Percentiles rank a stretch among this genome's conserved stretches.
phyloP scores from a whole-genome alignment of 2,113 vertebrate genomes.

The Scortum barcoo region DNA sequence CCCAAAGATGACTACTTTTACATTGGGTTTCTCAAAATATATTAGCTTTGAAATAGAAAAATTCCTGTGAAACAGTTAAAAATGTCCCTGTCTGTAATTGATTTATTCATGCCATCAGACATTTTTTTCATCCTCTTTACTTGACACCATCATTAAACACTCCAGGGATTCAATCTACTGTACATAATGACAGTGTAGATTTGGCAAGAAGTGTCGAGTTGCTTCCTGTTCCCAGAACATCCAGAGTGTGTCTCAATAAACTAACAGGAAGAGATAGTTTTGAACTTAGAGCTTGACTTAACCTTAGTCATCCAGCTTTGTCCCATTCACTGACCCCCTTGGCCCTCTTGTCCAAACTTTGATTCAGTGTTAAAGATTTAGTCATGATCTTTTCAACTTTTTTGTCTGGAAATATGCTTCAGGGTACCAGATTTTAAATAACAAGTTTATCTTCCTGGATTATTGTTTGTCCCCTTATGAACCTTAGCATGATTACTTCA shows the following conservation, averaged over 20 bases:
- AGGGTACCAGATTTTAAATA: conserved; percentile 17
- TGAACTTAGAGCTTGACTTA: conserved; percentile 62
- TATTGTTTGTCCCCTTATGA: conserved; percentile 34
- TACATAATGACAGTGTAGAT: conserved; percentile 25
- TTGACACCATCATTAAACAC: conserved; percentile 28
- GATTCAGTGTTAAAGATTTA: conserved; percentile 10
- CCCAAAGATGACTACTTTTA: background rate
- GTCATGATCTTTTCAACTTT: conserved; percentile 40
- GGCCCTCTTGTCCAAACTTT: conserved; percentile 36
- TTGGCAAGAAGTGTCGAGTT: conserved; percentile 51
- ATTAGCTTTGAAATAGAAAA: conserved; percentile 2
- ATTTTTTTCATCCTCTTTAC: conserved; percentile 17
- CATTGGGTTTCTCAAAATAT: background rate
- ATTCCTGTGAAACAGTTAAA: conserved; percentile 10
- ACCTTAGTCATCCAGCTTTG: conserved; percentile 50
- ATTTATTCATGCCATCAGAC: conserved; percentile 2
- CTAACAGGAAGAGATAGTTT: conserved; percentile 63
- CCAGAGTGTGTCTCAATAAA: conserved; percentile 43
- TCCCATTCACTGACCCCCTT: conserved; percentile 25
- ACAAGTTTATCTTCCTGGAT: conserved; percentile 30
- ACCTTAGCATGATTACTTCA: conserved; percentile 36
- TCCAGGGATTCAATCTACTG: conserved; percentile 14
- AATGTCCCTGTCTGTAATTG: background rate
- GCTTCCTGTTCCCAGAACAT: conserved; percentile 74
- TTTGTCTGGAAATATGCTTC: conserved; percentile 18